Evolutionary conservation across 2,888 invertebrate species (phyloP), one percentile per base, ranked within the genome.

Genomic region (Schrankia costaestrigalis): DNA sequence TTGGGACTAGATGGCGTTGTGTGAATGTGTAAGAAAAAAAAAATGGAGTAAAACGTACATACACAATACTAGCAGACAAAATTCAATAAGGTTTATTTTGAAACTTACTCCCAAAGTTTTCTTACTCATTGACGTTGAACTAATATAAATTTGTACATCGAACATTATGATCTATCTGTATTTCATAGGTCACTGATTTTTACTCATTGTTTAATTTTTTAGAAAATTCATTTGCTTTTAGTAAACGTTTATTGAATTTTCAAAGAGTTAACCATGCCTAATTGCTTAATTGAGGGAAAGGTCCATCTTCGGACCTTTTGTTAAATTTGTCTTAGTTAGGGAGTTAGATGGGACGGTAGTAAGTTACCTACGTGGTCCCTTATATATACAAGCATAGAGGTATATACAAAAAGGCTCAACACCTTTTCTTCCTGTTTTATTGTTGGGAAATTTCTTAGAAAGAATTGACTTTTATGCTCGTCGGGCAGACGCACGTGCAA

Each of bases 281-380:
- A 71, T 71, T 71, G 66, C 50, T 65, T 71, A 71, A 71, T 71
- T 72, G 64, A 67, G 66, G 57, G 57, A 63, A 67, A 61, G 69
- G 65, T 64, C 57, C 56, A 59, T 68, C 63, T 70, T 63, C 42
- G 56, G 60, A 58, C 67, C 63, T 67, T 64, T 60, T 58, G 51
- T 49, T 50, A 56, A 70, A 68, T 71, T 66, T 66, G 63, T 70
- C 63, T 69, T 61, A 61, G 62, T 65, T 62, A 67, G 59, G 46
- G 62, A 56, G 56, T 61, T 64, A 56, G 41, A 45, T 49, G 58
- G 51, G 52, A 52, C 49, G 46, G 48, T 44, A 44, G 39, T 33
- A 46, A 40, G 46, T 40, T 25, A 33, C n/a, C n/a, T n/a, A n/a
- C 24, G 28, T 44, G 30, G 34, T 31, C 11, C 28, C 34, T 39